Conservation (phyloP, 2,113 vertebrate genomes). For the Onychostruthus taczanowskii region DNA sequence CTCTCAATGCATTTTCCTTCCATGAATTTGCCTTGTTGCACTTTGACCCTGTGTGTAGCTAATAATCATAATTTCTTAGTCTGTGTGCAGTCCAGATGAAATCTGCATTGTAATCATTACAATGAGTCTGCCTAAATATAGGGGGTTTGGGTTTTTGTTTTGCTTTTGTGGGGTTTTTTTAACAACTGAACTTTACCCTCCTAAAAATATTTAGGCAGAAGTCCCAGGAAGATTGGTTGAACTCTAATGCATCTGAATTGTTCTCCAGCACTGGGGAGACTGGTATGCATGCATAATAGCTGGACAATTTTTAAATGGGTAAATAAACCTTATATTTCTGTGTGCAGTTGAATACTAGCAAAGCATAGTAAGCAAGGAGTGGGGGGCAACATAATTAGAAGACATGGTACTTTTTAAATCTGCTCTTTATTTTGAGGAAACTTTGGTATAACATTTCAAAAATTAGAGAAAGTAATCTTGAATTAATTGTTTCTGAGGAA, state of each 20-base stretch:
- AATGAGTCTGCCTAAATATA: not conserved
- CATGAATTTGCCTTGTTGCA: not conserved
- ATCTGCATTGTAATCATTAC: not conserved
- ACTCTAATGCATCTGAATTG: not conserved
- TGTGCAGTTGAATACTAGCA: not conserved
- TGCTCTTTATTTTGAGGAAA: not conserved
- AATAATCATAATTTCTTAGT: not conserved
- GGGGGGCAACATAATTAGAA: not conserved
- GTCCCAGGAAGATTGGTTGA: not conserved
- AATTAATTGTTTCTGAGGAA: not conserved
- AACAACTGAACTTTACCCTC: fast-evolving
- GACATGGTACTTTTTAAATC: not conserved
- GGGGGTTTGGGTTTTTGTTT: too few relatives aligned
- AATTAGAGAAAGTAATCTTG: not conserved
- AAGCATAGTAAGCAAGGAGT: not conserved
- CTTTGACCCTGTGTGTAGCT: not conserved
- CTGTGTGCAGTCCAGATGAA: not conserved
- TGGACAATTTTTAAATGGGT: not conserved
- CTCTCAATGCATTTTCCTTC: not conserved
- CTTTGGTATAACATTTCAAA: not conserved
- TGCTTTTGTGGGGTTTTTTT: not conserved
- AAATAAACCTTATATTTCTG: not conserved
- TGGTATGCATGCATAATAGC: not conserved
- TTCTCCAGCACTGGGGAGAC: not conserved
- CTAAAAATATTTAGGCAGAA: not conserved